Base-by-base conservation (phyloP, 2,888 invertebrate species). In the Bruchidius siliquastri region DNA sequence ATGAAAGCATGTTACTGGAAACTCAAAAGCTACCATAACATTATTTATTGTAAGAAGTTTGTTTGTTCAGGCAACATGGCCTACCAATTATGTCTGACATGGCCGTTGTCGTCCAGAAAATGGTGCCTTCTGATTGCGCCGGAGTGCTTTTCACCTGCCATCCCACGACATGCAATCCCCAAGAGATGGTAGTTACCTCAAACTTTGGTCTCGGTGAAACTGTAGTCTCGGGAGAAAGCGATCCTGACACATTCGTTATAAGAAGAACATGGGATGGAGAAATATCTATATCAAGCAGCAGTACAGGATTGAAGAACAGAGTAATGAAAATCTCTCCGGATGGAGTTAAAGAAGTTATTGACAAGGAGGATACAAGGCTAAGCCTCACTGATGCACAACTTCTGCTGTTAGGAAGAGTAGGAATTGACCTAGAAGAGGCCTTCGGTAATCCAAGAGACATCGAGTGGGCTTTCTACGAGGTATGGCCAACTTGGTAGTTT, bases 181-280 rank as follows among this genome's bases (percentile, higher is more conserved):
- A 89, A 2, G 83, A 89, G 68, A 88, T 96, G 76, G 87, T 92
- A 18, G 89, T 96, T 78, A 94, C 94, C 13, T 92, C 95, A 2
- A 94, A 94, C 86, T 94, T 91, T 84, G 96, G 96, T 0, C 88
- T 95, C 0, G 96, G 96, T 74, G 95, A 96, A 89, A 92, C 91
- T 75, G 94, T 96, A 3, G 96, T 96, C 0, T 94, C 94, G 0
- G 95, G 93, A 0, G 85, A 89, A 69, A 89, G 92, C 0, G 94
- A 95, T 80, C 95, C 96, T 0, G 95, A 96, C 82, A 92, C 92
- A 0, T 88, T 94, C 74, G 87, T 89, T 20, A 83, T 95, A 2
- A 84, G 86, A 10, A 88, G 91, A 71, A 86, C 86, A 0, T 86
- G 85, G 80, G 84, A 89, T 20, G 87, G 87, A 21, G 79, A 84